Base-by-base conservation (phyloP, 2,888 invertebrate genomes). In the Drosophila buzzatii region DNA sequence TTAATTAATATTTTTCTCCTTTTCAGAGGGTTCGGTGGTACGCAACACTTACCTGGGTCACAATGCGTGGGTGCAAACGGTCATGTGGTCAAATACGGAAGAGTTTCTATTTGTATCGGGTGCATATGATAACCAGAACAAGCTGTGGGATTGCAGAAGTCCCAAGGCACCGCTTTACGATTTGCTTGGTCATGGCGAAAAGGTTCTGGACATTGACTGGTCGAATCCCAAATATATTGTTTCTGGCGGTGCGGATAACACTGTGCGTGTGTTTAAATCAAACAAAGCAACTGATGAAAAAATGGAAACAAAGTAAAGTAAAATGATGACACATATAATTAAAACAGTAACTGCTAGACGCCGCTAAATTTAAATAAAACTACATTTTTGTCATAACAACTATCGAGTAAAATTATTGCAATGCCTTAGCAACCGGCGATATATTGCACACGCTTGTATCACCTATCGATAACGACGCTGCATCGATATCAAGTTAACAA, bases 71-170 rank as follows among this genome's bases (percentile, higher is more conserved):
- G 97, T 99, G 18, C 97, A 97, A 81, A 95, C 96, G 0, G 97
- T 99, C 0, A 94, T 95, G 76, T 99, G 99, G 99, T 98, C 98
- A 0, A 95, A 94, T 27, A 95, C 95, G 0, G 94, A 96, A 72
- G 96, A 97, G 86, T 95, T 97, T 83, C 94, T 97, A 16, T 99
- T 99, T 92, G 94, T 99, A 27, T 99, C 99, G 0, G 98, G 98
- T 2, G 96, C 98, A 0, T 98, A 98, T 91, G 99, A 99, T 91
- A 95, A 96, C 78, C 94, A 96, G 72, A 96, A 98, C 70, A 99
- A 99, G 93, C 94, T 99, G 56, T 99, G 99, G 99, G 99, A 99
- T 93, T 96, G 96, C 6, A 95, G 99, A 92, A 98, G 98, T 92
- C 96, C 98, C 0, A 97, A 97, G 91, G 97, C 98, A 0, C 97